These are phyloP conservation scores for Anthrax anthrax DNA, from an alignment of 2,888 invertebrate genomes.

Conservation along the genomic window DNA sequence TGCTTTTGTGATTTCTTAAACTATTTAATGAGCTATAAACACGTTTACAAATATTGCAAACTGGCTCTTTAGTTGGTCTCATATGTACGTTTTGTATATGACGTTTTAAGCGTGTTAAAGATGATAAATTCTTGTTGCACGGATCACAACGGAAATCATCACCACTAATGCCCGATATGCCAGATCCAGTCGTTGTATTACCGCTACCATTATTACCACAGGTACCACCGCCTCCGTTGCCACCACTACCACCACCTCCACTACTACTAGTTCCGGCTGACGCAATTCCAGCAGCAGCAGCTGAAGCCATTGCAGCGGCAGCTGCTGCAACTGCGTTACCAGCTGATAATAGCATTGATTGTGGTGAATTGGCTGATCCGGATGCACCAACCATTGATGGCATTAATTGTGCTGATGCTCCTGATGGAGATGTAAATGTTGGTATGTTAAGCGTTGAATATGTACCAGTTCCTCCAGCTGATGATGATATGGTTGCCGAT, in stretches of 20 bases:
- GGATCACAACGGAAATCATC: slow-evolving; percentile 84
- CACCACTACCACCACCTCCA: slow-evolving; percentile 12
- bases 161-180: slow-evolving; percentile 33
- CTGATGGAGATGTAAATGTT: slow-evolving; percentile 7
- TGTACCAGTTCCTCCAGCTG: slow-evolving; percentile 28
- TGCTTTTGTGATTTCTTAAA: slow-evolving; percentile 82
- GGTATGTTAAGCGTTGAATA: slow-evolving; percentile 18
- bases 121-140: slow-evolving; percentile 81
- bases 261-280: slow-evolving; percentile 9
- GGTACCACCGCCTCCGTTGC: slow-evolving; percentile 11
- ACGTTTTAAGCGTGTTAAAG: slow-evolving; percentile 74
- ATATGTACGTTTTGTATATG: slow-evolving; percentile 88
- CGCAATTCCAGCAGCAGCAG: slow-evolving; percentile 4
- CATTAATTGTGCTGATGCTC: slow-evolving; percentile 1
- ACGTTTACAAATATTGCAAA: slow-evolving; percentile 84
- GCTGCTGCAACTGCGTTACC: slow-evolving; percentile 10
- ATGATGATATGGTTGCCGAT: slow-evolving; percentile 21
- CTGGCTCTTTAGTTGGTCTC: slow-evolving; percentile 77
- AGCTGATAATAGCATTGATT: slow-evolving; percentile 9
- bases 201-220: slow-evolving; percentile 11
- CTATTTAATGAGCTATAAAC: slow-evolving; percentile 85
- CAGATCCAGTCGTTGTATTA: slow-evolving; percentile 17
- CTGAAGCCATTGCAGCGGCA: slow-evolving; percentile 10
- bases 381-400: slow-evolving; percentile 6
- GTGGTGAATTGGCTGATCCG: slow-evolving; percentile 5